Evolutionary conservation across 2,797 vertebrate species (phyloP), one percentile per base, ranked within the genome.

Genomic region (Karalla daura): DNA sequence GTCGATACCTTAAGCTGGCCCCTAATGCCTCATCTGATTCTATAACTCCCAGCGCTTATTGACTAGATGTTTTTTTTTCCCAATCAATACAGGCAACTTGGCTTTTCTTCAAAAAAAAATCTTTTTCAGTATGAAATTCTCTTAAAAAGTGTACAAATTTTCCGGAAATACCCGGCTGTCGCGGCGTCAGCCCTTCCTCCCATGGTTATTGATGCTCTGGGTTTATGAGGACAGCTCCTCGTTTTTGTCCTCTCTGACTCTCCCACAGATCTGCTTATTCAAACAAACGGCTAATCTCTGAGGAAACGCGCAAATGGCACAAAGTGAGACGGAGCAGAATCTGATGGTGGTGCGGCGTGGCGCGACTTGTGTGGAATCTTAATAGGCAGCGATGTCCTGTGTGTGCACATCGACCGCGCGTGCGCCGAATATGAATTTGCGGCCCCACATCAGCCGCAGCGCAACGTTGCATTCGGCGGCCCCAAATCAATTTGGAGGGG

Each of bases 291-390:
- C 25, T 53, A 32, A 79, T 81, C 72, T 74, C 81, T 27, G 49
- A 68, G 76, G 70, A 78, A 64, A 80, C 24, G 53, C 74, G 63
- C 50, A 80, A 79, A 86, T 51, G 41, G 27, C 45, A 64, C 70
- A 66, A 41, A 70, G 67, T 63, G 46, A 47, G 36, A 44, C 35
- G 6, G 64, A 79, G 73, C 68, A 72, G 70, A 65, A 14, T 75
- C 66, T 46, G 63, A 65, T 40, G 37, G 76, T 39, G 46, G 8
- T 51, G 64, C 74, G 55, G 64, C 28, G 50, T 46, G 64, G 18
- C 51, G 35, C 67, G 33, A 36, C 53, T 70, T 54, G 13, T 66
- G 75, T 47, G 44, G 84, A 86, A 86, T 88, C 50, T 80, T 74
- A 83, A 86, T 79, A 28, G 28, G 51, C 58, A 11, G 56, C 68